Conservation (phyloP, 2,888 invertebrate genomes). For the Agapostemon virescens region DNA sequence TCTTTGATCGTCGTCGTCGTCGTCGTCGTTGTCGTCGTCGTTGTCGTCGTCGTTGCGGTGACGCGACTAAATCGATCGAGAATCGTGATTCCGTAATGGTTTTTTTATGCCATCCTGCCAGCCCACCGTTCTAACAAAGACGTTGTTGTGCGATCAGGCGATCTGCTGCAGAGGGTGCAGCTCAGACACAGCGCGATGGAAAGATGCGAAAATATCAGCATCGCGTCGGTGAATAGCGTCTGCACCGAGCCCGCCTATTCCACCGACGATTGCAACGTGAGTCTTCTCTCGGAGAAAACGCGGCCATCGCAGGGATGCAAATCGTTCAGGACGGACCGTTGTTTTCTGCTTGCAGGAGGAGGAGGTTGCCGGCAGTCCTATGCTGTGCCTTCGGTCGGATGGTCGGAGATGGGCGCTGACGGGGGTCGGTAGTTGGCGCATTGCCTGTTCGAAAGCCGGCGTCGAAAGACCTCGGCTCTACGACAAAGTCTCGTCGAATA, state of each 20-base stretch:
- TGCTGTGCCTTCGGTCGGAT: conserved; percentile 89
- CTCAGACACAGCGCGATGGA: conserved; percentile 89
- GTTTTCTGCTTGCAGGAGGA: conserved; percentile 84
- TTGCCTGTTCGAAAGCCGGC: conserved; percentile 90
- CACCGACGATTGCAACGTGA: conserved; percentile 91
- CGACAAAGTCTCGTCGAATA: conserved; percentile 90
- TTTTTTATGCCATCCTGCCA: background rate
- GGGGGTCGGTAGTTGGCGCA: conserved; percentile 92
- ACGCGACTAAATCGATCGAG: background rate
- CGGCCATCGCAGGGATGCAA: background rate
- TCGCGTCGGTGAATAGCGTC: conserved; percentile 90
- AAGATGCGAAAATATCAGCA: conserved; percentile 92
- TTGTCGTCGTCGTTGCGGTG: too few relatives aligned
- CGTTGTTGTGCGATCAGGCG: conserved; percentile 78
- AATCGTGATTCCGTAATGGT: background rate
- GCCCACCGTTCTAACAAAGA: background rate
- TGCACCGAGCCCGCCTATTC: conserved; percentile 91
- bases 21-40: too few relatives aligned
- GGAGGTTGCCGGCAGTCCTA: conserved; percentile 93
- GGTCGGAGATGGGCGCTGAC: conserved; percentile 89
- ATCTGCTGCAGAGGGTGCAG: conserved; percentile 90
- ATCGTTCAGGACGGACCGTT: background rate
- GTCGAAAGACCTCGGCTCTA: conserved; percentile 90
- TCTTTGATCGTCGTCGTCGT: too few relatives aligned
- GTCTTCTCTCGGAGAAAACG: conserved; percentile 73